Evolutionary conservation across 2,113 vertebrate species (phyloP).

Genomic region (Herpailurus yagouaroundi): DNA sequence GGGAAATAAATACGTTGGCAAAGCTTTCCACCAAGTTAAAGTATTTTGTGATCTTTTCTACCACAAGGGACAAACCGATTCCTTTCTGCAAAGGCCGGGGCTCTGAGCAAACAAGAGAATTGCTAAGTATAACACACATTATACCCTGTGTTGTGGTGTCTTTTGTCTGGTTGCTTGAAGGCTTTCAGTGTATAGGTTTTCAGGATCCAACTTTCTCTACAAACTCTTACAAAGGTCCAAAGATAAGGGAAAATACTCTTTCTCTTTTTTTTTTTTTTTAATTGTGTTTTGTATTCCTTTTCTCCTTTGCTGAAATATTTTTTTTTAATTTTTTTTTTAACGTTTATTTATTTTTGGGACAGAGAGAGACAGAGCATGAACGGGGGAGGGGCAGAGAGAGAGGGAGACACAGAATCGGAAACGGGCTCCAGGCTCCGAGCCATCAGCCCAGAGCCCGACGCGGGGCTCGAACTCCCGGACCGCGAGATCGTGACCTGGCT

Average conservation of each 20-base stretch:
- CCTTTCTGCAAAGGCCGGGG: not conserved
- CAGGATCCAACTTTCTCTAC: not conserved
- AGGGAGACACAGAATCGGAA: too few relatives aligned
- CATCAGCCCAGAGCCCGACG: too few relatives aligned
- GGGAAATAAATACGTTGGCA: slow-evolving; percentile 15
- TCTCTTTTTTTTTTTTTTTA: too few relatives aligned
- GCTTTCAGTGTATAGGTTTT: not conserved
- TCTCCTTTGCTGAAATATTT: too few relatives aligned
- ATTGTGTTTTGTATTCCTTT: too few relatives aligned
- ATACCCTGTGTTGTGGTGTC: not conserved
- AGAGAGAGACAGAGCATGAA: too few relatives aligned
- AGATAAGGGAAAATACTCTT: not conserved
- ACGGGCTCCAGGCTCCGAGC: too few relatives aligned
- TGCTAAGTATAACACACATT: slow-evolving; percentile 54
- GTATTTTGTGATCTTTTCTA: slow-evolving; percentile 47
- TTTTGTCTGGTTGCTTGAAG: not conserved
- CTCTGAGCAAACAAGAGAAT: slow-evolving; percentile 53
- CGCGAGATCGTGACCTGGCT: too few relatives aligned
- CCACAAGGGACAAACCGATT: slow-evolving; percentile 38
- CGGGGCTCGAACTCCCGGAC: too few relatives aligned
- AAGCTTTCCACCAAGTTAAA: slow-evolving; percentile 52
- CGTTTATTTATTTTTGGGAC: too few relatives aligned
- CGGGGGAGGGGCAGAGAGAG: too few relatives aligned
- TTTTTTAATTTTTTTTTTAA: too few relatives aligned
- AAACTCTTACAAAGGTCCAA: not conserved